phyloP scores from a whole-genome alignment of 2,888 invertebrate species.

The Drosophila tanythrix region DNA sequence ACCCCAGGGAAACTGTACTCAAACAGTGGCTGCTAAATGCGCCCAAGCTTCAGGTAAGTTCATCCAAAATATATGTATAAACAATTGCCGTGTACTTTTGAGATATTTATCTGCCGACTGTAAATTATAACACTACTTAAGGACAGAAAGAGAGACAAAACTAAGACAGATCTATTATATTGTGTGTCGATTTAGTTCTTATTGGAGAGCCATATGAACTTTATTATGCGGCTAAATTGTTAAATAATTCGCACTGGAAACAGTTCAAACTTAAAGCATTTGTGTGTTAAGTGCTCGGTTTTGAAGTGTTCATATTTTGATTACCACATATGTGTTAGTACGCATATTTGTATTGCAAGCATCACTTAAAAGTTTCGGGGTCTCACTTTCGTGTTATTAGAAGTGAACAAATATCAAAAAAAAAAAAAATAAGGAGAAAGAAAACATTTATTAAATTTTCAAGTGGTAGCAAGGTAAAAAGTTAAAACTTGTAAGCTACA shows the following conservation, averaged over 20 bases:
- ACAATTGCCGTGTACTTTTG: neutral
- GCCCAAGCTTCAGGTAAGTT: neutral
- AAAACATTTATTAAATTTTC: slow-evolving; percentile 75
- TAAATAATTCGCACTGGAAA: neutral
- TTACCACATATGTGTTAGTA: slow-evolving; percentile 4
- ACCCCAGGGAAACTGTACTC: slow-evolving; percentile 16
- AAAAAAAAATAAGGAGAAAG: neutral
- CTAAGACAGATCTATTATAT: neutral
- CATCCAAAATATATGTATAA: slow-evolving; percentile 3
- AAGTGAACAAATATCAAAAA: slow-evolving; percentile 33
- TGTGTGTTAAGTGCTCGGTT: neutral
- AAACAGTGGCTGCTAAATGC: slow-evolving; percentile 17
- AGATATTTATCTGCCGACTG: neutral
- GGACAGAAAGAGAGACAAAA: neutral
- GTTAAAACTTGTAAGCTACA: slow-evolving; percentile 50
- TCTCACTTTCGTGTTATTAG: slow-evolving; percentile 47
- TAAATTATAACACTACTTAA: neutral
- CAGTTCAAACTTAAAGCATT: neutral
- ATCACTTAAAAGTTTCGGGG: slow-evolving; percentile 69
- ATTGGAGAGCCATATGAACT: neutral
- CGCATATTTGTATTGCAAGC: slow-evolving; percentile 50
- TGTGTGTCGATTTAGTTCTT: neutral
- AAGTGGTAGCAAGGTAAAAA: slow-evolving; percentile 64
- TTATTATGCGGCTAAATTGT: neutral
- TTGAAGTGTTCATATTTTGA: slow-evolving; percentile 25